Conservation (phyloP, 2,888 invertebrate genomes). For the Aphidoletes aphidimyza region DNA sequence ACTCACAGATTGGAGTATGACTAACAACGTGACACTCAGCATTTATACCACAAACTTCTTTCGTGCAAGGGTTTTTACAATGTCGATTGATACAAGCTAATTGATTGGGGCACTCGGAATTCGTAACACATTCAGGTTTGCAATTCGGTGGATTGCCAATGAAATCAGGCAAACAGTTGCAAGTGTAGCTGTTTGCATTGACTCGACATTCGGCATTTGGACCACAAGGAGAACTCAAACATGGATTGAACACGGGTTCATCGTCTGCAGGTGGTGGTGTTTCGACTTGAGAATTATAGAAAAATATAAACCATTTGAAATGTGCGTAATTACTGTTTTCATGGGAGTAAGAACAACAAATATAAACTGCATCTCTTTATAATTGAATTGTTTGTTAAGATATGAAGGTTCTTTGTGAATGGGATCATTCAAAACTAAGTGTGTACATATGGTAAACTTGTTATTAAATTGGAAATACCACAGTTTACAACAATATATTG, state of each 20-base stretch:
- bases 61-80: conserved; percentile 78
- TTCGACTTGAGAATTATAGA: conserved; percentile 57
- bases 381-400: no score
- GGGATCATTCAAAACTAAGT: no score
- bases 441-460: no score
- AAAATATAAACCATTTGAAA: background rate
- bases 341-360: no score
- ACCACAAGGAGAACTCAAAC: conserved; percentile 73
- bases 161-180: conserved; percentile 76
- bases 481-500: no score
- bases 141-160: conserved; percentile 77
- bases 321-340: conserved; percentile 74
- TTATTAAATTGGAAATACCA: no score
- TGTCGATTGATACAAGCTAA: conserved; percentile 79
- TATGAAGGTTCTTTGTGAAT: no score
- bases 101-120: conserved; percentile 76
- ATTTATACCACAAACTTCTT: conserved; percentile 74
- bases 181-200: conserved; percentile 71
- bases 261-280: conserved; percentile 57
- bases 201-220: conserved; percentile 70
- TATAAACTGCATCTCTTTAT: no score
- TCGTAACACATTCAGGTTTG: conserved; percentile 80
- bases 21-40: conserved; percentile 81
- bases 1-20: conserved; percentile 81
- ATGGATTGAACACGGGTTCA: conserved; percentile 70